Conservation (phyloP, 2,888 invertebrate genomes). For the Pantelozetes paolii region DNA sequence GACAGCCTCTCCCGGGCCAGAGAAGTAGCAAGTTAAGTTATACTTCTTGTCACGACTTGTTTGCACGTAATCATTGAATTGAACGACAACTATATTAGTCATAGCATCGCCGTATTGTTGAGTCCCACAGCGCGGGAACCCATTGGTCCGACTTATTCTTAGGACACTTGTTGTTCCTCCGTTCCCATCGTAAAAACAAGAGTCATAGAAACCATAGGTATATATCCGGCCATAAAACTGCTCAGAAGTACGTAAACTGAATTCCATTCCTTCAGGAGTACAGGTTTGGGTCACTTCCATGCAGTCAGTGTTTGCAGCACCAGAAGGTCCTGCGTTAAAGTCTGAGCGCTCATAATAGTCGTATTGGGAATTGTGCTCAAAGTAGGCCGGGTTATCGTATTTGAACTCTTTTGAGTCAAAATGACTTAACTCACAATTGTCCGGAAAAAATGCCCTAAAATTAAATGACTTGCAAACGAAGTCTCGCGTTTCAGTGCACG, state of each 20-base stretch:
- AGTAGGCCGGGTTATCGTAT: constrained; percentile 75
- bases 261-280: constrained; percentile 90
- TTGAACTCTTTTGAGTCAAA: constrained; percentile 77
- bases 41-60: constrained; percentile 84
- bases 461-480: constrained; percentile 83
- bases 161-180: constrained; percentile 77
- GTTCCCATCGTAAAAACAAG: constrained; percentile 84
- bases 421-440: constrained; percentile 86
- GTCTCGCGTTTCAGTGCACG: constrained; percentile 74
- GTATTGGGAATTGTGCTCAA: constrained; percentile 66
- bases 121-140: constrained; percentile 90
- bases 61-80: constrained; percentile 87
- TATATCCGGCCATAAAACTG: constrained; percentile 85
- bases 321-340: constrained; percentile 50
- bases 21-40: constrained; percentile 84
- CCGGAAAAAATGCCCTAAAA: constrained; percentile 60
- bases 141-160: constrained; percentile 74
- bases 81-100: constrained; percentile 89
- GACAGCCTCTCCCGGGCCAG: constrained; percentile 86
- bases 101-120: constrained; percentile 86
- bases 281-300: constrained; percentile 76
- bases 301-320: constrained; percentile 39
- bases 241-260: constrained; percentile 79
- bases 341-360: constrained; percentile 74
- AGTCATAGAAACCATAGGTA: constrained; percentile 83